Evolutionary conservation across 1,140 invertebrate genomes (phyloP).

Genomic region (Drosophila parabipectinata): DNA sequence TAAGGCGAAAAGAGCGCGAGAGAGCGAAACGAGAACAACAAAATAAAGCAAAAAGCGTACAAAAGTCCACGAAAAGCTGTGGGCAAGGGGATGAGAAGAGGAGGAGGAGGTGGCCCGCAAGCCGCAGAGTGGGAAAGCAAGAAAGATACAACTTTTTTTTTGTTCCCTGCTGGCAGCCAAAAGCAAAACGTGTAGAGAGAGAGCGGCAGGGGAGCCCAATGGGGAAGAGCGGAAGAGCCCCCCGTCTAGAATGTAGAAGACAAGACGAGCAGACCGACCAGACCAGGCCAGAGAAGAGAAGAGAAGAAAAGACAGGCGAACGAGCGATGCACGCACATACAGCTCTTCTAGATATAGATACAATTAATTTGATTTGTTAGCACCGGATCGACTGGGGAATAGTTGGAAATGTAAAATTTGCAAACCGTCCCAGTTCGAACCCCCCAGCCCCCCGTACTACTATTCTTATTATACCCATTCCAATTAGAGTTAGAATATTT

Average conservation of each 20-base stretch:
- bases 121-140: slow-evolving; percentile 39
- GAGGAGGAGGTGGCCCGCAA: slow-evolving; percentile 17
- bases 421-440: slow-evolving; percentile 1
- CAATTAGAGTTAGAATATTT: slow-evolving; percentile 58
- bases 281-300: slow-evolving; percentile 1
- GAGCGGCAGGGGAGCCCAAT: slow-evolving; percentile 1
- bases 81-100: slow-evolving; percentile 54
- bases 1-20: slow-evolving; percentile 51
- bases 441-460: not conserved
- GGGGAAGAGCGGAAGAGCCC: slow-evolving; percentile 32
- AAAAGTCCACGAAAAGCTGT: slow-evolving; percentile 74
- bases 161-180: slow-evolving; percentile 62
- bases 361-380: slow-evolving; percentile 76
- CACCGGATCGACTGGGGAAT: slow-evolving; percentile 25
- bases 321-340: slow-evolving; percentile 61
- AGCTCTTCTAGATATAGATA: slow-evolving; percentile 62
- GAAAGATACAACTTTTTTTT: slow-evolving; percentile 74
- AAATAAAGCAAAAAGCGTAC: slow-evolving; percentile 72
- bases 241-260: slow-evolving; percentile 71
- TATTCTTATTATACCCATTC: slow-evolving; percentile 14
- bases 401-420: slow-evolving; percentile 47
- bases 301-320: slow-evolving; percentile 45
- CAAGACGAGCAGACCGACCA: slow-evolving; percentile 16
- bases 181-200: slow-evolving; percentile 53
- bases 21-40: slow-evolving; percentile 66